Evolutionary conservation across 2,113 vertebrate species (phyloP), one percentile per base, ranked within the genome.

Genomic region (Felis chaus): DNA sequence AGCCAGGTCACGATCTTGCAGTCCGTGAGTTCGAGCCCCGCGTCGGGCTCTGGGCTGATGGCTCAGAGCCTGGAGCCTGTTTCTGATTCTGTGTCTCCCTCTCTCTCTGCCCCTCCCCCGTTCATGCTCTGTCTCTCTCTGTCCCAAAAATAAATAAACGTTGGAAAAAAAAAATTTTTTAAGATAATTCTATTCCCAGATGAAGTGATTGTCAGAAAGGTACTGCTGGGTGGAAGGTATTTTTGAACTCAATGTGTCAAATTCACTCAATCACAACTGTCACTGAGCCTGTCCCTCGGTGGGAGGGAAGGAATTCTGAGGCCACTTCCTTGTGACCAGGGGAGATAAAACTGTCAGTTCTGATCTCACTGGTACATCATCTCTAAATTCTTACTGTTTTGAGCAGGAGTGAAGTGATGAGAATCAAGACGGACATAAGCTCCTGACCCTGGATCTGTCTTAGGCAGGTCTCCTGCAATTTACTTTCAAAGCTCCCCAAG

Each of bases 361-460:
- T 71, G n/a, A 48, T 92, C 73, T 50, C 29, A 68, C 1, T 8
- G 69, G 39, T 48, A 19, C 12, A 23, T 29, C 41, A 65, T 74
- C 45, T 94, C 71, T 48, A 85, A 57, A 57, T 21, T 69, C 57
- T 93, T 15, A 63, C 79, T 36, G 55, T 65, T 86, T 6, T 3
- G 14, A 87, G 55, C 45, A 19, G 53, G 31, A 57, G 12, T 39
- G 36, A 39, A 29, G 29, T 10, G 31, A 55, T 73, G 33, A 91
- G 82, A 82, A 69, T 0, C 12, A 63, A 79, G 31, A 96, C 25
- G 1, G 71, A 88, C 94, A 80, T 0, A 57, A 96, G 11, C 29
- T 97, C 57, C 92, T 83, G 78, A 83, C 2, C 73, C 66, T 94
- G 84, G 29, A 48, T 4, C 29, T 93, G 83, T 87, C 95, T 89